Evolutionary conservation across 2,113 vertebrate genomes (phyloP), one percentile per base, ranked within the genome.

Genomic region (Pollachius pollachius): DNA sequence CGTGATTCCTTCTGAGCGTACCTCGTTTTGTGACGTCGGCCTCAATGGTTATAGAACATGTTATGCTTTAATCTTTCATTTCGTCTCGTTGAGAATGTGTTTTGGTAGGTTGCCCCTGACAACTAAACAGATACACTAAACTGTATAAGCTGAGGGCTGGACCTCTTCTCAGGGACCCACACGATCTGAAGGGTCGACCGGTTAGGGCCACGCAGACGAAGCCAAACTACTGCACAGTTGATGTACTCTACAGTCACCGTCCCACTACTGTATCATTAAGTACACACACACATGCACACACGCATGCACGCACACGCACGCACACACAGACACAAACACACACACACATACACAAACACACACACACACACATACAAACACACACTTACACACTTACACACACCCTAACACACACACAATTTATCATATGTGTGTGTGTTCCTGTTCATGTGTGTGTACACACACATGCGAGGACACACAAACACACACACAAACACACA

Each of bases 231-330:
- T 87, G 86, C 90, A 76, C 79, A 85, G 76, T 84, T 91, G 87
- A 91, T 90, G 90, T 90, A 90, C 84, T 78, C 84, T 83, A 85
- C 85, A 84, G 80, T 83, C 87, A 84, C 85, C 84, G 79, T 83
- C 87, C 82, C 82, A 85, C 86, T 82, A 77, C 85, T 87, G 80
- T 89, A 76, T 88, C 89, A 91, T 90, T 90, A 88, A 77, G 64
- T 67, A 60, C 34, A 64, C 65, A 68, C 41, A 54, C 56, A 41
- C 2, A 27, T 58, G 48, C 9, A 62, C 34, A 67, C 16, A 30
- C 65, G 67, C 5, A 52, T 9, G 12, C 37, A 41, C 37, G 11
- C 37, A 41, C 3, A 41, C 37, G 1, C 37, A 41, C 37, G 1
- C 37, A 41, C 23, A 64, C 25, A n/a, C 15, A 64, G 15, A 64